These are phyloP conservation scores for Atlantisia rogersi DNA, from an alignment of 2,113 vertebrate species.

Conservation along the genomic window DNA sequence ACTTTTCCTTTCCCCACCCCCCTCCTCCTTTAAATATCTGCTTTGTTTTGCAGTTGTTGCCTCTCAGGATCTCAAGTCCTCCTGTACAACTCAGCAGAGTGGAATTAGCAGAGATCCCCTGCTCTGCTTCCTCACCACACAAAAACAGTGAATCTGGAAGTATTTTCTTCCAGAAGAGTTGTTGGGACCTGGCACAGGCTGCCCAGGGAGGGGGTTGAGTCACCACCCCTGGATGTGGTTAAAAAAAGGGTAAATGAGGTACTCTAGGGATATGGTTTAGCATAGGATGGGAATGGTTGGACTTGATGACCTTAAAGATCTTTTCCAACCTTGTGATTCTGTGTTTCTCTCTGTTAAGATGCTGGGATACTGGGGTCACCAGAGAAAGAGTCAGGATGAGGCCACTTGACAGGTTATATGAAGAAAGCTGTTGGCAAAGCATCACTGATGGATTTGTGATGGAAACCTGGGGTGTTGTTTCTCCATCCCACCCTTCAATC, in stretches of 20 bases:
- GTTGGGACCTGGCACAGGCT: too few relatives aligned
- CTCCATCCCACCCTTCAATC: too few relatives aligned
- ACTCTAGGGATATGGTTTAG: too few relatives aligned
- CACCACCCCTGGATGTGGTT: too few relatives aligned
- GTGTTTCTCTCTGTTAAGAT: background rate
- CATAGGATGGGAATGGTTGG: too few relatives aligned
- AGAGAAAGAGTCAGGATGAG: background rate
- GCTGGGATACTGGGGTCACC: background rate
- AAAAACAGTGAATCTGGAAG: background rate
- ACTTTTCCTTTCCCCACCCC: background rate
- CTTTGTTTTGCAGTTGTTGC: background rate
- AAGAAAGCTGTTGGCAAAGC: accelerated
- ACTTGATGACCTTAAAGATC: too few relatives aligned
- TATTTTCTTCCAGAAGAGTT: too few relatives aligned
- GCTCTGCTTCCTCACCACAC: background rate
- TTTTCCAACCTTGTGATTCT: too few relatives aligned
- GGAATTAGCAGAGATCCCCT: background rate
- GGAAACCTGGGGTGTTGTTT: background rate
- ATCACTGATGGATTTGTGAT: accelerated
- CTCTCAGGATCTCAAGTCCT: background rate
- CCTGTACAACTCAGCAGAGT: background rate
- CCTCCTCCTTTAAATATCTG: background rate
- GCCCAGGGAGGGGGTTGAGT: too few relatives aligned
- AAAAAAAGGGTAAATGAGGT: too few relatives aligned
- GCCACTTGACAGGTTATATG: background rate